Percentiles rank a stretch among this genome's conserved stretches.
Conservation (phyloP, 2,888 invertebrate species). For the Zaprionus bogoriensis region DNA sequence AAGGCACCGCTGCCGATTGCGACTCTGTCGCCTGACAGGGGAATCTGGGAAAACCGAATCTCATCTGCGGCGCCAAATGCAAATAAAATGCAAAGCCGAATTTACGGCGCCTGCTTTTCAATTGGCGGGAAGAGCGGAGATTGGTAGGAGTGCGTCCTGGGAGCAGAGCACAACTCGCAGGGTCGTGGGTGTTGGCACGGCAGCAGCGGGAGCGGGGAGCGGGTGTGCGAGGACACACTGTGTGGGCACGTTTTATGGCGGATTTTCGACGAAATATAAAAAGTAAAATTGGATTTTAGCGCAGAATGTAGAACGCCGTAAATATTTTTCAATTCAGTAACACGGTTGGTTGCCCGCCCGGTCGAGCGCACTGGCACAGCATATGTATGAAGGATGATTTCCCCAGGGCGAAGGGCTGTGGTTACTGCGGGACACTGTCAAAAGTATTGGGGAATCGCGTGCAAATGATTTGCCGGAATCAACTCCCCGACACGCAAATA, state of each 20-base stretch:
- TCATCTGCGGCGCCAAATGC: conserved; percentile 57
- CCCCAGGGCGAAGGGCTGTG: conserved; percentile 50
- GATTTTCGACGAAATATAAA: conserved; percentile 70
- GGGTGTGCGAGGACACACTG: not conserved
- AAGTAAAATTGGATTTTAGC: conserved; percentile 78
- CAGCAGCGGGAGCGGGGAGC: not conserved
- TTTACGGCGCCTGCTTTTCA: conserved; percentile 63
- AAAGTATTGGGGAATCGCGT: conserved; percentile 70
- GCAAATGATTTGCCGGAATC: conserved; percentile 72
- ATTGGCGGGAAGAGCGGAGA: conserved; percentile 48
- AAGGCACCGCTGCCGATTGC: not conserved
- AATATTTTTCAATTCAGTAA: conserved; percentile 76
- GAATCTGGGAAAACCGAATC: conserved; percentile 30
- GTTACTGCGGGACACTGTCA: conserved; percentile 47
- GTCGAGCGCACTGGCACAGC: conserved; percentile 42
- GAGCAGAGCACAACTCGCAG: conserved; percentile 15
- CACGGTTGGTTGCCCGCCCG: conserved; percentile 40
- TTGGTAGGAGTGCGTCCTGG: conserved; percentile 8
- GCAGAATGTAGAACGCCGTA: conserved; percentile 70
- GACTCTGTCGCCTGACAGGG: not conserved
- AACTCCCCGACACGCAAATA: conserved; percentile 54
- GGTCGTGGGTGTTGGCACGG: not conserved
- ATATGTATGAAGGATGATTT: conserved; percentile 63
- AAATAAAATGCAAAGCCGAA: conserved; percentile 70
- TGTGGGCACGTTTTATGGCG: conserved; percentile 61